These are phyloP conservation scores for Chiridota heheva DNA, from an alignment of 35 echinoderm and acorn worm species.

Conservation along the genomic window DNA sequence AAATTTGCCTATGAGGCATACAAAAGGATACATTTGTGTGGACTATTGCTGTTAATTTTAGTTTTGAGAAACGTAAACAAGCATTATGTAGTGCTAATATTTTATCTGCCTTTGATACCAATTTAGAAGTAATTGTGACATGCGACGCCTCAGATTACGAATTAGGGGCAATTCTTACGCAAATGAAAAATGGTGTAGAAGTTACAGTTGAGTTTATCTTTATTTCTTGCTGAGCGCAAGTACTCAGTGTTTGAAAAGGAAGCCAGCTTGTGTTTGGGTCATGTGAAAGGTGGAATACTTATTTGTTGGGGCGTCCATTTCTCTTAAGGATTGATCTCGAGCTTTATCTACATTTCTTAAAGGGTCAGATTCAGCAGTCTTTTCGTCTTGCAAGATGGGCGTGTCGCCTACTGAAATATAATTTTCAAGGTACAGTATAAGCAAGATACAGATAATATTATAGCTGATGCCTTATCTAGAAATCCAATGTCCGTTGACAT, in stretches of 20 bases:
- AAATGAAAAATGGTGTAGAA: conserved; percentile 47
- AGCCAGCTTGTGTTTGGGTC: conserved; percentile 66
- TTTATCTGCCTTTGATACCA: conserved; percentile 34
- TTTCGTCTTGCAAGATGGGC: no score
- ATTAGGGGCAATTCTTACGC: conserved; percentile 49
- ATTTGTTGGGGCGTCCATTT: conserved; percentile 53
- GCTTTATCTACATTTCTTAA: no score
- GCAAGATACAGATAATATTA: background rate
- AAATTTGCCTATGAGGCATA: conserved; percentile 12
- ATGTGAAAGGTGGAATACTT: conserved; percentile 56
- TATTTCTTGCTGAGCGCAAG: conserved; percentile 55
- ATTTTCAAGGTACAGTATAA: conserved; percentile 27
- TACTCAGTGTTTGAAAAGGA: conserved; percentile 50
- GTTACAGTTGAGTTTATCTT: conserved; percentile 44
- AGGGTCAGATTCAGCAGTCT: conserved; percentile 26
- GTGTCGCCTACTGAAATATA: conserved; percentile 23
- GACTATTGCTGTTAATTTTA: background rate
- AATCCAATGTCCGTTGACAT: background rate
- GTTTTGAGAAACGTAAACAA: background rate
- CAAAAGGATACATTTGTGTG: background rate
- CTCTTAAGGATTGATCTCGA: conserved; percentile 45
- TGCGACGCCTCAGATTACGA: conserved; percentile 60
- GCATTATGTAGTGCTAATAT: background rate
- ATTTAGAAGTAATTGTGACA: conserved; percentile 28
- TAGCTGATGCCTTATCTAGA: conserved; percentile 32